phyloP scores from a whole-genome alignment of 2,113 vertebrate genomes.

The Cyanoramphus novaezelandiae region DNA sequence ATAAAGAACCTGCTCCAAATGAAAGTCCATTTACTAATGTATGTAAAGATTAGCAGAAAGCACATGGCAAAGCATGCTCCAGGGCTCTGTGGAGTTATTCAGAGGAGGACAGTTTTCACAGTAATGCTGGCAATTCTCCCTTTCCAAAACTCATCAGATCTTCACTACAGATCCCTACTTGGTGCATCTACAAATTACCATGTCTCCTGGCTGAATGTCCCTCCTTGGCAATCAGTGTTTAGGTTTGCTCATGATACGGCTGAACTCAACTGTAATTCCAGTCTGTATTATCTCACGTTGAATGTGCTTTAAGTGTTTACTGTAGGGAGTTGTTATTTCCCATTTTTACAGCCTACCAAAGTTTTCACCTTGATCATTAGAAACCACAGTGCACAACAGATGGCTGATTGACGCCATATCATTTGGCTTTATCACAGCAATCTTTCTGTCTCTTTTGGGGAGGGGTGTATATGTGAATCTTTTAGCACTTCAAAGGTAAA shows the following conservation, averaged over 20 bases:
- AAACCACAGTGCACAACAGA: constrained; percentile 11
- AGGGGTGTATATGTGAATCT: neutral
- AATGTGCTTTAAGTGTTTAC: neutral
- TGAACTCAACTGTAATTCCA: neutral
- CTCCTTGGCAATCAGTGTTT: neutral
- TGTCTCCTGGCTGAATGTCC: neutral
- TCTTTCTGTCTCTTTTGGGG: neutral
- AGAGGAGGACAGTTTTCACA: neutral
- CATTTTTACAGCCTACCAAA: neutral
- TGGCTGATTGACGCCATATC: neutral
- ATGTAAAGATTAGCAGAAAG: neutral
- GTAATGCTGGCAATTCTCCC: neutral
- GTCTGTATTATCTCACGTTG: neutral
- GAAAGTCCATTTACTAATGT: neutral
- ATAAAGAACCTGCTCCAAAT: neutral
- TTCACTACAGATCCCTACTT: neutral
- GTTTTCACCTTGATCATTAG: constrained; percentile 43
- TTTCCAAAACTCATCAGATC: neutral
- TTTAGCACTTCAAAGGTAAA: neutral
- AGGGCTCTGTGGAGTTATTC: rapidly evolving
- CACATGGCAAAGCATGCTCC: neutral
- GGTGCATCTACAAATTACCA: neutral
- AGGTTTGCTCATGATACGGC: rapidly evolving
- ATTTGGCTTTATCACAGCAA: constrained; percentile 1
- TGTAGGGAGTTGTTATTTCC: neutral